Conservation (phyloP, 2,113 vertebrate species). For the Rhinoderma darwinii region DNA sequence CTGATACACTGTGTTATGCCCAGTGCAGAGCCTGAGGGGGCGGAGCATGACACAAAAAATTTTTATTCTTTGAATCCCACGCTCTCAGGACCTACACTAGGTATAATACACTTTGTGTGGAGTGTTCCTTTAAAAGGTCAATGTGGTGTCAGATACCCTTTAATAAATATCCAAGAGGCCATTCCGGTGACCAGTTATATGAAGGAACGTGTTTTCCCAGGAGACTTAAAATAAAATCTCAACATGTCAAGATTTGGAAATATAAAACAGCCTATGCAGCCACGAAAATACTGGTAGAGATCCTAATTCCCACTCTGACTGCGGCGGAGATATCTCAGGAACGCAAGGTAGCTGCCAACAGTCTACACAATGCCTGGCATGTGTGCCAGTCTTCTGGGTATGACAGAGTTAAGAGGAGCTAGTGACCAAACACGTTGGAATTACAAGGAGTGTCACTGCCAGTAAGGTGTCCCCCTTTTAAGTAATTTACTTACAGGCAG, state of each 20-base stretch:
- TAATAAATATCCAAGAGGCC: background rate
- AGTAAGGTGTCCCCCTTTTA: slow-evolving; percentile 18
- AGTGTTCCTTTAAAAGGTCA: background rate
- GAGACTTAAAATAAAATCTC: background rate
- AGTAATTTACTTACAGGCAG: slow-evolving; percentile 2
- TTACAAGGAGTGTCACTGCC: slow-evolving; percentile 5
- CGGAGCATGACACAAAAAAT: background rate
- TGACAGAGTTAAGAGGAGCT: slow-evolving; percentile 8
- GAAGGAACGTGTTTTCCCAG: background rate
- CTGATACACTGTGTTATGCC: background rate
- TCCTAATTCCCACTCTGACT: background rate
- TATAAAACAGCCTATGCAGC: background rate
- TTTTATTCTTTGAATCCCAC: background rate
- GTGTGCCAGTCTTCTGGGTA: background rate
- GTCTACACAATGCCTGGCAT: background rate
- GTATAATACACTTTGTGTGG: background rate
- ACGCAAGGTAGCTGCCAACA: background rate
- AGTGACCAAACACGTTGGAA: slow-evolving; percentile 16
- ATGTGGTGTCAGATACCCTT: background rate
- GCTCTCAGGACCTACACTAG: background rate
- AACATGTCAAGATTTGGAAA: background rate
- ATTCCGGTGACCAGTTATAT: background rate
- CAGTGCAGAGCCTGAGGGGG: background rate
- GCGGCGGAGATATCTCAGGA: slow-evolving; percentile 15
- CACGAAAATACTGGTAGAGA: background rate